Percentiles rank a stretch among this genome's conserved stretches.
Conservation (phyloP, 2,113 vertebrate genomes). For the Tetrao urogallus region DNA sequence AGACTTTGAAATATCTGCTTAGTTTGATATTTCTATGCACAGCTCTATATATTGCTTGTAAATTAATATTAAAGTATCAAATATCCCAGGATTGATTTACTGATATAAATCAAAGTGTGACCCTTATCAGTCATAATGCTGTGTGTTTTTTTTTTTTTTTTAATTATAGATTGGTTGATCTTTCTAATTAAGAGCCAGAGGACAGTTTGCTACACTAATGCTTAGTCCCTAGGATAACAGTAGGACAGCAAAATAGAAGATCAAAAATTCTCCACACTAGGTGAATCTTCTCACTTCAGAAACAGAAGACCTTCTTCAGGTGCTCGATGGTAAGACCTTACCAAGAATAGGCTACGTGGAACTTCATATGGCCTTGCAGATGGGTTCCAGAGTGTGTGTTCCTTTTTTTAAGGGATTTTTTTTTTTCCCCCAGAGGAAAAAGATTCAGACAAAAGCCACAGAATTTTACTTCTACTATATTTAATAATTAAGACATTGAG, state of each 20-base stretch:
- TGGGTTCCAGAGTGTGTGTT: neutral
- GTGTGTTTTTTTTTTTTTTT: neutral
- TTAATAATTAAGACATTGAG: neutral
- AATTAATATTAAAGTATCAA: neutral
- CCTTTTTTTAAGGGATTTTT: neutral
- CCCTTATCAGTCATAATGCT: neutral
- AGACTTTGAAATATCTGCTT: constrained; percentile 11
- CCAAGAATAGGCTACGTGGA: neutral
- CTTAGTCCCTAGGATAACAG: neutral
- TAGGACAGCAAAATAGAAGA: neutral
- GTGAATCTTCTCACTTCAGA: neutral
- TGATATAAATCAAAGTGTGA: neutral
- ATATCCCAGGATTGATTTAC: neutral
- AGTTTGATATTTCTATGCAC: neutral
- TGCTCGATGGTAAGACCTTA: neutral
- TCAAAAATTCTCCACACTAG: neutral
- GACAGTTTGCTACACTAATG: neutral
- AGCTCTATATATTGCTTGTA: neutral
- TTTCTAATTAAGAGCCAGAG: neutral
- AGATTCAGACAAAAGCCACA: neutral
- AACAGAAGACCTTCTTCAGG: neutral
- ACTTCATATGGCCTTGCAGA: fast-evolving
- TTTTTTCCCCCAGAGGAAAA: too few species aligned
- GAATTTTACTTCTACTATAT: neutral
- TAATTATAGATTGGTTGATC: neutral